A percentile compares a stretch with the other conserved stretches of the same genome.
Conservation (phyloP, 2,113 vertebrate species). For the Camelus bactrianus region DNA sequence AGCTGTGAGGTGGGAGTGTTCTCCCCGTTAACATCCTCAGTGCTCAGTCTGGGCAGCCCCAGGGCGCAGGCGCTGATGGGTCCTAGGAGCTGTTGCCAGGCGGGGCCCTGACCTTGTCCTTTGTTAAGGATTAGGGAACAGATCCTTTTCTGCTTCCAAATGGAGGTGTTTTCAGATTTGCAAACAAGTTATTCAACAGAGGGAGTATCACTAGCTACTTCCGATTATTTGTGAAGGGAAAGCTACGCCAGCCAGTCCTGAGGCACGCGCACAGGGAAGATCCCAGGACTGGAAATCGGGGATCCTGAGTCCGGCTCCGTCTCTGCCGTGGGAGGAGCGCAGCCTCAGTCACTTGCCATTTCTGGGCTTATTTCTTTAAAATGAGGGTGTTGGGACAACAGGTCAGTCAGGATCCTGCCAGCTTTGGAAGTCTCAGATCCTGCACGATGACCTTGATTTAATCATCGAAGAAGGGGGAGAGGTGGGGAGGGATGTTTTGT, state of each 20-base stretch:
- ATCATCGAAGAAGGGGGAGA: accelerated
- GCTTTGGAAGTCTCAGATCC: not conserved
- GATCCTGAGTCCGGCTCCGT: not conserved
- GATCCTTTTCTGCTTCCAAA: not conserved
- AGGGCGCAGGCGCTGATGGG: not conserved
- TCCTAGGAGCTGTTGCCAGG: not conserved
- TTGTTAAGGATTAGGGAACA: not conserved
- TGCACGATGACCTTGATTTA: not conserved
- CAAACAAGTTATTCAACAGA: not conserved
- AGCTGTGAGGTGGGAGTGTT: not conserved
- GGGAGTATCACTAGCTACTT: not conserved
- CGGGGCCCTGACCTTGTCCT: not conserved
- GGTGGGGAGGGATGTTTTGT: not conserved
- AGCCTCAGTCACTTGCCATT: not conserved
- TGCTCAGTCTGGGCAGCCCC: not conserved
- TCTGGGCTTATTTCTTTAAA: not conserved
- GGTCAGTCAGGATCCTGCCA: not conserved
- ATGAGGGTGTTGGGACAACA: not conserved
- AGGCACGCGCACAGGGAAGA: accelerated
- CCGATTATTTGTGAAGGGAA: not conserved
- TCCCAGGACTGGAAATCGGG: not conserved
- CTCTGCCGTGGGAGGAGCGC: not conserved
- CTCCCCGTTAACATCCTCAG: not conserved
- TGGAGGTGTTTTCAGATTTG: not conserved
- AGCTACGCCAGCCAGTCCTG: accelerated